Conservation (phyloP, 2,888 invertebrate genomes). For the Cantharis lateralis region DNA sequence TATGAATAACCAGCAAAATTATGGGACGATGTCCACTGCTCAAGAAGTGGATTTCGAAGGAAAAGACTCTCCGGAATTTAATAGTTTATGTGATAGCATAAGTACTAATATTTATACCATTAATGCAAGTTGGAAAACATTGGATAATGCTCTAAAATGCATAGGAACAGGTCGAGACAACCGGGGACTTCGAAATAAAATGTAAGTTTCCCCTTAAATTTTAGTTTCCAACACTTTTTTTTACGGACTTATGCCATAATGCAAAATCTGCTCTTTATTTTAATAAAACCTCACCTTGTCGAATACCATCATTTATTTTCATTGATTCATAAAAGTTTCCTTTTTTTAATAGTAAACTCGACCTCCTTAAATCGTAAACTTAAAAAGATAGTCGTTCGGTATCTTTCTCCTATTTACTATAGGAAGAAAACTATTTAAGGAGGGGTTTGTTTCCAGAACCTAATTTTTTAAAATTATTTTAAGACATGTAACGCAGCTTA, state of each 20-base stretch:
- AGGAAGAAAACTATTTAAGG: too few species aligned
- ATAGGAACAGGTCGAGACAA: conserved; percentile 78
- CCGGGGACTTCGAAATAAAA: conserved; percentile 67
- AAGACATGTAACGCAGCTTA: conserved; percentile 76
- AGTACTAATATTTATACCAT: conserved; percentile 81
- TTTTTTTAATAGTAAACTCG: too few species aligned
- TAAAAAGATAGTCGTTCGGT: too few species aligned
- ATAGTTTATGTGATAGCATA: conserved; percentile 79
- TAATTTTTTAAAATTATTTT: conserved; percentile 29
- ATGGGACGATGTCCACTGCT: conserved; percentile 51
- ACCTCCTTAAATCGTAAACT: too few species aligned
- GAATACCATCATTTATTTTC: too few species aligned
- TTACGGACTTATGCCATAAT: neutral
- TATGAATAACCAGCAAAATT: conserved; percentile 44
- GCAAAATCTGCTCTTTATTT: too few species aligned
- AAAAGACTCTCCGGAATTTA: conserved; percentile 75
- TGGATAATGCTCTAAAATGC: conserved; percentile 75
- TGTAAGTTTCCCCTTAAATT: conserved; percentile 56
- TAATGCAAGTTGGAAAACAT: conserved; percentile 70
- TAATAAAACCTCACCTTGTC: too few species aligned
- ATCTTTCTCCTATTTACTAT: too few species aligned
- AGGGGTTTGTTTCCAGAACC: neutral
- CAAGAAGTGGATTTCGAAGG: conserved; percentile 73
- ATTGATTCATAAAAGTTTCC: too few species aligned
- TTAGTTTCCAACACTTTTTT: neutral